Conservation (phyloP, 2,888 invertebrate genomes). For the Corbicula japonica region DNA sequence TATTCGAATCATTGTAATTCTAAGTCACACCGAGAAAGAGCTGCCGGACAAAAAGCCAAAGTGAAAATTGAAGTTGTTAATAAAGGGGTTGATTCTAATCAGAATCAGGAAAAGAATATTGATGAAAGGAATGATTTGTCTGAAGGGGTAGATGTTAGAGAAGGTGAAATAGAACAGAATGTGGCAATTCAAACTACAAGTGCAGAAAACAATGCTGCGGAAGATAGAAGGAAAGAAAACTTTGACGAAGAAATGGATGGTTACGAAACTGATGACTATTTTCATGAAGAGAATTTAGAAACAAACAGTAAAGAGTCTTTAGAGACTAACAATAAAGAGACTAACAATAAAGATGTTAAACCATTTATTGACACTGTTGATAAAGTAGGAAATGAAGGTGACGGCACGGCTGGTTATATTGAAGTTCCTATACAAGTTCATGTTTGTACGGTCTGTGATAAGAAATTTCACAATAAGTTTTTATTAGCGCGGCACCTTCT, state of each 20-base stretch:
- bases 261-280: slow-evolving; percentile 34
- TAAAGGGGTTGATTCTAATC: background rate
- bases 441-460: slow-evolving; percentile 81
- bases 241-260: slow-evolving; percentile 21
- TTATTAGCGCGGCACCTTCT: slow-evolving; percentile 88
- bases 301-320: no score
- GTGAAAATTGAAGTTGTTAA: background rate
- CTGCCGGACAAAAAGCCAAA: slow-evolving; percentile 17
- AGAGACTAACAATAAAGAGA: no score
- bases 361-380: background rate
- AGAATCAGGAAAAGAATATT: slow-evolving; percentile 4
- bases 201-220: slow-evolving; percentile 10
- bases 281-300: no score
- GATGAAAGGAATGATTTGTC: background rate
- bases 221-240: background rate
- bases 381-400: background rate
- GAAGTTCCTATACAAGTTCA: slow-evolving; percentile 38
- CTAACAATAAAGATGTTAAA: no score
- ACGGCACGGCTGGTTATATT: background rate
- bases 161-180: background rate
- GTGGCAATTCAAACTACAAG: background rate
- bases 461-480: slow-evolving; percentile 81
- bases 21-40: slow-evolving; percentile 63
- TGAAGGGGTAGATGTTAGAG: background rate
- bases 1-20: slow-evolving; percentile 76